phyloP scores from a whole-genome alignment of 2,888 invertebrate species.

The Phytoseiulus persimilis region DNA sequence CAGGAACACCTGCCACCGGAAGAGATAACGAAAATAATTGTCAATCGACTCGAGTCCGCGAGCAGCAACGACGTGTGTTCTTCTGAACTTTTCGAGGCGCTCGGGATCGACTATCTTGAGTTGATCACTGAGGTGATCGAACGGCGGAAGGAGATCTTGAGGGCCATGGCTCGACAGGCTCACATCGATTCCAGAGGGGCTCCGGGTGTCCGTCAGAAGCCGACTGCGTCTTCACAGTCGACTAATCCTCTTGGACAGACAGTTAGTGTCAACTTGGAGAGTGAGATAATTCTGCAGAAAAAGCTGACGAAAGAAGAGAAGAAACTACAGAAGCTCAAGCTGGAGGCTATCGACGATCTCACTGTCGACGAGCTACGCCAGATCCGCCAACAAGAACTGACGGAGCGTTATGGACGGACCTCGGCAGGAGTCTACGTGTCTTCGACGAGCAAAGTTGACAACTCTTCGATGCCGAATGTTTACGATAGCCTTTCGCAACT shows the following conservation, averaged over 20 bases:
- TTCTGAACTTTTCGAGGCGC: conserved; percentile 13
- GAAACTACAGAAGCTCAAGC: neutral
- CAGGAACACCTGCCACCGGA: neutral
- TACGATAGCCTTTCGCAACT: conserved; percentile 9
- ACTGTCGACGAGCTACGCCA: conserved; percentile 9
- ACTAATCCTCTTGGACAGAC: conserved; percentile 16
- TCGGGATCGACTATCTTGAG: conserved; percentile 10
- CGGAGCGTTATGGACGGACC: neutral
- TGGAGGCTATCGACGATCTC: neutral
- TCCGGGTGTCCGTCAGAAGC: neutral
- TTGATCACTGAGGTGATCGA: conserved; percentile 21
- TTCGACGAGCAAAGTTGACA: neutral
- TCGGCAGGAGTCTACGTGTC: neutral
- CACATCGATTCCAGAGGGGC: neutral
- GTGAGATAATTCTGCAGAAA: conserved; percentile 15
- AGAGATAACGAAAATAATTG: neutral
- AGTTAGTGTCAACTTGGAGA: neutral
- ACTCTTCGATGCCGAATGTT: conserved; percentile 15
- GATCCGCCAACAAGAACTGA: neutral
- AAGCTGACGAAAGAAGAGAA: conserved; percentile 21
- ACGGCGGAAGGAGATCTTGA: neutral
- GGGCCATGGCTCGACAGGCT: neutral
- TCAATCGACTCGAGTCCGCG: conserved; percentile 19
- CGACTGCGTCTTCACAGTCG: neutral
- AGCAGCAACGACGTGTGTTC: conserved; percentile 11